Evolutionary conservation across 2,113 vertebrate species (phyloP).

Genomic region (Chloroceryle aenea): DNA sequence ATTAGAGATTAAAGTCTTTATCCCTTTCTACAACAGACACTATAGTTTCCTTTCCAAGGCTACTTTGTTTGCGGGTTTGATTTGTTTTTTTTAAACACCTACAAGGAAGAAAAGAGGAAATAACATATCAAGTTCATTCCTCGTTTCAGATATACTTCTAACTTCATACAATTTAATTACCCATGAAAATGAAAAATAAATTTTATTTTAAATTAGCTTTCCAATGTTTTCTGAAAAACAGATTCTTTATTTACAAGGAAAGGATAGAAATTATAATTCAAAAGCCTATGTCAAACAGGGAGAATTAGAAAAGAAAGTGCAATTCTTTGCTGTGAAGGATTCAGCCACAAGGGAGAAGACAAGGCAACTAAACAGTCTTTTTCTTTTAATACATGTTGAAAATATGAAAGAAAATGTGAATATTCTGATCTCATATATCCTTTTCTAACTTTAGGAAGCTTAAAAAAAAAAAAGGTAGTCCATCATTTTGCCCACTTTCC

Average conservation of each 20-base stretch:
- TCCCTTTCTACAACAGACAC: neutral
- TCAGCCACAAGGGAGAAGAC: neutral
- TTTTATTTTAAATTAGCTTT: constrained; percentile 30
- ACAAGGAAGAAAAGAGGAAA: neutral
- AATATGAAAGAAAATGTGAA: neutral
- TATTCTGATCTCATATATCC: neutral
- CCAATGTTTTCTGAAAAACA: neutral
- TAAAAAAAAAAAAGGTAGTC: neutral
- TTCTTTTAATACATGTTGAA: neutral
- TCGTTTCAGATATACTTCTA: neutral
- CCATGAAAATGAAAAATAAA: neutral
- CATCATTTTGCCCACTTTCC: neutral
- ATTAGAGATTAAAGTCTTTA: neutral
- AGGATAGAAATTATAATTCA: constrained; percentile 51
- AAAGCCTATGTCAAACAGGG: neutral
- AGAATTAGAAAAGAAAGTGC: neutral
- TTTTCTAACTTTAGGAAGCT: neutral
- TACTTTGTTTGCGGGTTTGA: neutral
- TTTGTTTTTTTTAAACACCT: neutral
- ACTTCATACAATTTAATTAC: constrained; percentile 29
- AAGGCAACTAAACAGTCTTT: neutral
- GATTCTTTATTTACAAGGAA: constrained; percentile 4
- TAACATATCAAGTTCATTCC: neutral
- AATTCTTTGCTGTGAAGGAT: constrained; percentile 11
- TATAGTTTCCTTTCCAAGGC: neutral